A percentile compares a stretch with the other conserved stretches of the same genome.
These are phyloP conservation scores for Calliphora vomitoria DNA, from an alignment of 2,888 invertebrate species.

Conservation along the genomic window DNA sequence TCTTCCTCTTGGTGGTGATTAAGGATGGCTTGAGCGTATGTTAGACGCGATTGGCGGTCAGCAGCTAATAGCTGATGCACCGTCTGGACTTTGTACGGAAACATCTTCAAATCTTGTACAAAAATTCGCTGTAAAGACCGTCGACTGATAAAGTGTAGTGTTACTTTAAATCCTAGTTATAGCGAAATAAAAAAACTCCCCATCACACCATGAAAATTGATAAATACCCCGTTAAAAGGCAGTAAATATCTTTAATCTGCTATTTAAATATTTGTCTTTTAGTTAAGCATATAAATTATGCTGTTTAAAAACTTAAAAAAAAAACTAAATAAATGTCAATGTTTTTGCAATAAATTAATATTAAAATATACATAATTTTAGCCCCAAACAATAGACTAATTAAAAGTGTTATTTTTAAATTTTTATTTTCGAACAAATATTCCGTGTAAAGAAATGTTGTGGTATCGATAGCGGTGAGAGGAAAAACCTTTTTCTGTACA, in stretches of 20 bases:
- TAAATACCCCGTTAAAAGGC: not conserved
- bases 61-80: too few species aligned
- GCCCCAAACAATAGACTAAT: not conserved
- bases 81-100: too few species aligned
- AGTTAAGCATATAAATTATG: not conserved
- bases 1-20: too few species aligned
- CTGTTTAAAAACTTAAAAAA: not conserved
- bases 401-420: not conserved
- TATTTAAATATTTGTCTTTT: slow-evolving; percentile 2
- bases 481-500: not conserved
- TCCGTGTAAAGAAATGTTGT: too few species aligned
- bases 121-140: too few species aligned
- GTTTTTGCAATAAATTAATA: not conserved
- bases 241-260: not conserved
- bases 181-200: not conserved
- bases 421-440: not conserved
- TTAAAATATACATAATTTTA: not conserved
- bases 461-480: not conserved
- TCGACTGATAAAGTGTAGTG: too few species aligned
- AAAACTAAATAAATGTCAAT: not conserved
- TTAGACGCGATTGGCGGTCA: too few species aligned
- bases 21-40: too few species aligned
- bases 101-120: too few species aligned
- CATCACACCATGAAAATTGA: not conserved
- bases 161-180: not conserved